Conservation (phyloP, 2,113 vertebrate genomes). For the Trogon surrucura region DNA sequence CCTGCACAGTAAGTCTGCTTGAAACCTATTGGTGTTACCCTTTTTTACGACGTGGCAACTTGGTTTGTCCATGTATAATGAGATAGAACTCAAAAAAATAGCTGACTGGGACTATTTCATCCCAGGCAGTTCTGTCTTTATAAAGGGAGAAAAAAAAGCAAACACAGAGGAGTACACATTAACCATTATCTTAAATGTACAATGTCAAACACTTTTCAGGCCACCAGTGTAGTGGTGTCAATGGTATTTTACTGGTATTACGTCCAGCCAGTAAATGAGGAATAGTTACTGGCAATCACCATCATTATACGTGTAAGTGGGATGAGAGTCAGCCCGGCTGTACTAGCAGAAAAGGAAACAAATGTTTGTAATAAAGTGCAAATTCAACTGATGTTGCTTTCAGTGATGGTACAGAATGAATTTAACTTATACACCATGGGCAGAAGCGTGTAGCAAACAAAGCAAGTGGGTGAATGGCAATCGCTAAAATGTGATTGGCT, state of each 20-base stretch:
- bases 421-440: neutral
- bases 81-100: neutral
- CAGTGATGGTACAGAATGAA: neutral
- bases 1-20: neutral
- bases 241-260: neutral
- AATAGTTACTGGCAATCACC: neutral
- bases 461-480: neutral
- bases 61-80: neutral
- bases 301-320: neutral
- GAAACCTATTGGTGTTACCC: neutral
- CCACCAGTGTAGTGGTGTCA: neutral
- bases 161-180: neutral
- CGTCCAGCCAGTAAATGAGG: neutral
- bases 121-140: neutral
- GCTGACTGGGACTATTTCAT: neutral
- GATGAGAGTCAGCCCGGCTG: neutral
- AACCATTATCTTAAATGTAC: neutral
- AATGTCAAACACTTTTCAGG: neutral
- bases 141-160: neutral
- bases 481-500: neutral
- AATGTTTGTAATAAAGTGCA: conserved; percentile 33
- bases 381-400: neutral
- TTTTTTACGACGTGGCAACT: neutral
- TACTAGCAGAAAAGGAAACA: conserved; percentile 23
- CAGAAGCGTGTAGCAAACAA: conserved; percentile 11